phyloP scores from a whole-genome alignment of 2,888 invertebrate species.

The Panzeria rudis region DNA sequence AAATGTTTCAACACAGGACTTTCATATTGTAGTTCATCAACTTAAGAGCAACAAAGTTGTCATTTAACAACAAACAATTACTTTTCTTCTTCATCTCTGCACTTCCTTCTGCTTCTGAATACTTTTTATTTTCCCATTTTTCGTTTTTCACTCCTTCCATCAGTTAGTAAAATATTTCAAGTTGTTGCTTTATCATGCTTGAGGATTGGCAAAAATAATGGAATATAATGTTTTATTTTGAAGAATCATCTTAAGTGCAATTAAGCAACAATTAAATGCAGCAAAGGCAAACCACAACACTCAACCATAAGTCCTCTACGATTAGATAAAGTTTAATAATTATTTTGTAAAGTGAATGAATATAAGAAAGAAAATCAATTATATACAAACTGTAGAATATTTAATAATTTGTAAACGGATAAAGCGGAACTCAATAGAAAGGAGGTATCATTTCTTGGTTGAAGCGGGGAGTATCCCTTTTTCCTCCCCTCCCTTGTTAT shows the following conservation, averaged over 20 bases:
- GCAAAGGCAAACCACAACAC: conserved; percentile 6
- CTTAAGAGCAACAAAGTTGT: not conserved
- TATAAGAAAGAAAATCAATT: conserved; percentile 24
- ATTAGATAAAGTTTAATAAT: conserved; percentile 48
- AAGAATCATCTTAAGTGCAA: conserved; percentile 73
- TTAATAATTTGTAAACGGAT: too few species aligned
- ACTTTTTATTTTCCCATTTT: not conserved
- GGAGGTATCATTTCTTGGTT: too few species aligned
- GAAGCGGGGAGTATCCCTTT: too few species aligned
- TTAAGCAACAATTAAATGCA: conserved; percentile 73
- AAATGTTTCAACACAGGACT: not conserved
- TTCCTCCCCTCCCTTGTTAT: too few species aligned
- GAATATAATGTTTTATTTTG: conserved; percentile 71
- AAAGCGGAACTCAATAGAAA: too few species aligned
- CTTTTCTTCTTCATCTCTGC: not conserved
- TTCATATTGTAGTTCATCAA: not conserved
- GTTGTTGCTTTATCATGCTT: conserved; percentile 51
- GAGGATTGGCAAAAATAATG: conserved; percentile 66
- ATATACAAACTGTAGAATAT: too few species aligned
- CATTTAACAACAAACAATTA: not conserved
- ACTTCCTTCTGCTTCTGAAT: not conserved
- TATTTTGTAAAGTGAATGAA: conserved; percentile 38
- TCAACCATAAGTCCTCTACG: not conserved
- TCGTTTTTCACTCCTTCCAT: not conserved
- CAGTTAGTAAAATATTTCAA: conserved; percentile 44